phyloP scores from a whole-genome alignment of 2,113 vertebrate genomes.

The Choloepus hoffmanni region DNA sequence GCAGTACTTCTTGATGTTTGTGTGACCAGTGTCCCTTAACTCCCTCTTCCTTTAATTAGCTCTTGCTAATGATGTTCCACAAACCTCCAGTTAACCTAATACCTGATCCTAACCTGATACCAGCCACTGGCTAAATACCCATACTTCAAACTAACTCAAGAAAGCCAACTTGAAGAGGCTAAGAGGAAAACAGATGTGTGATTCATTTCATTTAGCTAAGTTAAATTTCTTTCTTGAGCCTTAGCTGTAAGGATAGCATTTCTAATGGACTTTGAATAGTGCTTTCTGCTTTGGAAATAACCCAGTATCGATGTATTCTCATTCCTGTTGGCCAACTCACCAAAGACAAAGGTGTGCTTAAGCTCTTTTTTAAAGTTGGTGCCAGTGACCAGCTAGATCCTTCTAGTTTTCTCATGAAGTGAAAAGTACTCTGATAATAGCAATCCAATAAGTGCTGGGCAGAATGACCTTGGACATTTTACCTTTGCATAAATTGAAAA shows the following conservation, averaged over 20 bases:
- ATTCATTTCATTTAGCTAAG: neutral
- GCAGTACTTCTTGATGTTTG: neutral
- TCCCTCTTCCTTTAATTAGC: neutral
- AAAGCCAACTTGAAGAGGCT: neutral
- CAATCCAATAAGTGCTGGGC: neutral
- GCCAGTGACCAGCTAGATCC: neutral
- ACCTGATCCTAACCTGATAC: neutral
- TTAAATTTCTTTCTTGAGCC: conserved; percentile 25
- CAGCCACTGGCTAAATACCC: neutral
- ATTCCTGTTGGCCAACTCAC: neutral
- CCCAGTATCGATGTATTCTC: neutral
- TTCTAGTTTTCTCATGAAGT: neutral
- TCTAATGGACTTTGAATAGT: neutral
- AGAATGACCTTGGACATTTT: neutral
- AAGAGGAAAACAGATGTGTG: neutral
- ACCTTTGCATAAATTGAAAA: neutral
- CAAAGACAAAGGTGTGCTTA: neutral
- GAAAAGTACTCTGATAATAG: neutral
- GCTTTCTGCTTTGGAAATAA: neutral
- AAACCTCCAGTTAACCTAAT: neutral
- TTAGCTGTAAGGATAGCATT: neutral
- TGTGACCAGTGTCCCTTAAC: neutral
- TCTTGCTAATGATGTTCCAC: neutral
- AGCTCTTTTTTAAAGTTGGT: neutral
- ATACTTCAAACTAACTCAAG: neutral